These are phyloP conservation scores for Doris montereyensis DNA, from an alignment of 2,888 invertebrate species.

Conservation along the genomic window DNA sequence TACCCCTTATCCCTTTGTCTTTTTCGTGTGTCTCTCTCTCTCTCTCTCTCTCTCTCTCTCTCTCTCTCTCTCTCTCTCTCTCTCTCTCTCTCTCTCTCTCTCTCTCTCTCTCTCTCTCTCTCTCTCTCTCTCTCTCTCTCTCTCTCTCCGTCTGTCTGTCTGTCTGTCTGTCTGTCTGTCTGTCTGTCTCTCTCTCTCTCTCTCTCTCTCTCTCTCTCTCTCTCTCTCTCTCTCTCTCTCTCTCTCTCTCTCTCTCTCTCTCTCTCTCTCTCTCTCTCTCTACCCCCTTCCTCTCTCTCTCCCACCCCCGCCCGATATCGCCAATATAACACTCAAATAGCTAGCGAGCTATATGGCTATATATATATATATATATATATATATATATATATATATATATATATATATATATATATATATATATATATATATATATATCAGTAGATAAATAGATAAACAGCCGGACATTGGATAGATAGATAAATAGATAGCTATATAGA, in stretches of 20 bases:
- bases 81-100: constrained; percentile 17
- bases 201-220: neutral
- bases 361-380: too few species aligned
- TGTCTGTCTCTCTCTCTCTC: neutral
- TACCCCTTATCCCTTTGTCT: neutral
- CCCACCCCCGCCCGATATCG: neutral
- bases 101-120: constrained; percentile 11
- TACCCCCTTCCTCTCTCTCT: neutral
- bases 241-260: neutral
- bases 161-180: neutral
- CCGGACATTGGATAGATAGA: too few species aligned
- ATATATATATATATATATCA: too few species aligned
- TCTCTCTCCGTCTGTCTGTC: neutral
- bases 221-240: neutral
- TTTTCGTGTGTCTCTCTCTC: neutral
- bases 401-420: too few species aligned
- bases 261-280: neutral
- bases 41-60: constrained; percentile 1
- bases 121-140: neutral
- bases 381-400: too few species aligned
- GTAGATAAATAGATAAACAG: too few species aligned
- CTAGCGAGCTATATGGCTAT: too few species aligned
- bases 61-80: constrained; percentile 22
- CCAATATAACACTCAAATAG: too few species aligned
- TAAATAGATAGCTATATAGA: too few species aligned